These are phyloP conservation scores for Drosophila tsacasi DNA, from an alignment of 1,140 invertebrate species.

Conservation along the genomic window DNA sequence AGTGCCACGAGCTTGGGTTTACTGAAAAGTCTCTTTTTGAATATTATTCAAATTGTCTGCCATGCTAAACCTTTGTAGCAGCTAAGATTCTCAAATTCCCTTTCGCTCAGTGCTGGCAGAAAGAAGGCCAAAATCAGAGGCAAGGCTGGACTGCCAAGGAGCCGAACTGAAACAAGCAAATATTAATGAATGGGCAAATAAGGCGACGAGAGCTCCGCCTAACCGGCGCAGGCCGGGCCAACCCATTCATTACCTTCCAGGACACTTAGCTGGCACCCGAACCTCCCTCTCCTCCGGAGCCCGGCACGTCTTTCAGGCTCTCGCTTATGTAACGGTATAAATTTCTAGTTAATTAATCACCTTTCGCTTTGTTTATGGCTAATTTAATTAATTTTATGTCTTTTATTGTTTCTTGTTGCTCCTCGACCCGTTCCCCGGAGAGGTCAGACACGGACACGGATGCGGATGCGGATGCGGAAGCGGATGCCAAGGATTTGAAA, in stretches of 20 bases:
- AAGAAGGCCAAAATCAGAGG: background rate
- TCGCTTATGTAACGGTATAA: slow-evolving; percentile 65
- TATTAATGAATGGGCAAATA: slow-evolving; percentile 71
- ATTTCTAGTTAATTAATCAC: slow-evolving; percentile 77
- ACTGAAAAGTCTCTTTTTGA: background rate
- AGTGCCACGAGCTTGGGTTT: background rate
- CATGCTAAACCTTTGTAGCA: background rate
- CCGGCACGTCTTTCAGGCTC: slow-evolving; percentile 37
- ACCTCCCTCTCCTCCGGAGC: background rate
- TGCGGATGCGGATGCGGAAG: slow-evolving; percentile 12
- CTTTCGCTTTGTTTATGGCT: slow-evolving; percentile 76
- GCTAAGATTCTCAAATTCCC: background rate
- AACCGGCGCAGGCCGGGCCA: slow-evolving; percentile 5
- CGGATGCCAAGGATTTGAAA: slow-evolving; percentile 11
- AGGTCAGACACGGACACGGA: slow-evolving; percentile 4
- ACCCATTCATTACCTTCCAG: slow-evolving; percentile 20
- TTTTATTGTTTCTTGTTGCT: slow-evolving; percentile 57
- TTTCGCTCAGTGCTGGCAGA: background rate
- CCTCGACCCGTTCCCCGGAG: background rate
- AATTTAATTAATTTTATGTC: slow-evolving; percentile 77
- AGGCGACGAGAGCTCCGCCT: slow-evolving; percentile 36
- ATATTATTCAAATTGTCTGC: background rate
- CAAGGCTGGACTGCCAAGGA: background rate
- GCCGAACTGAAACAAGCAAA: slow-evolving; percentile 40
- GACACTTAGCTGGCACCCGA: background rate